phyloP scores from a whole-genome alignment of 1,140 invertebrate genomes.

The Aculops lycopersici region DNA sequence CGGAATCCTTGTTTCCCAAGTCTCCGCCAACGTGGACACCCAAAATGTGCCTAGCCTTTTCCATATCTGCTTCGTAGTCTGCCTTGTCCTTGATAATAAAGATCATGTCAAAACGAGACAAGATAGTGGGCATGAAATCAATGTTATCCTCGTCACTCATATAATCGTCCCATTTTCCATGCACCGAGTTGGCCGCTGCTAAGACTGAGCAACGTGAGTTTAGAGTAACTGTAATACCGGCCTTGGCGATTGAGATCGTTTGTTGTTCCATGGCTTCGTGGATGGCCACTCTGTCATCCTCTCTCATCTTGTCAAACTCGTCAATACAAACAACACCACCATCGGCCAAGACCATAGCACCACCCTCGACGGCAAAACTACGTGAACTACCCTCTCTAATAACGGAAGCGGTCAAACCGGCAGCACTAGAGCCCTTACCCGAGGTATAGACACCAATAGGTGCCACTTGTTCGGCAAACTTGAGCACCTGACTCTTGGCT shows the following conservation, averaged over 20 bases:
- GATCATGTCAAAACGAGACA: conserved; percentile 99
- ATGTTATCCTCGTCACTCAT: conserved; percentile 86
- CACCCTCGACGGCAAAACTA: conserved; percentile 96
- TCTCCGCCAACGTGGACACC: conserved; percentile 68
- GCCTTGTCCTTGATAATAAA: conserved; percentile 97
- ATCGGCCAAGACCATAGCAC: conserved; percentile 96
- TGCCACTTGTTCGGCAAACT: conserved; percentile 82
- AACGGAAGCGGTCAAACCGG: conserved; percentile 89
- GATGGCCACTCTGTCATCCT: conserved; percentile 93
- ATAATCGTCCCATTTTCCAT: conserved; percentile 89
- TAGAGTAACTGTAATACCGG: conserved; percentile 89
- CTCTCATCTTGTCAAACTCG: conserved; percentile 99
- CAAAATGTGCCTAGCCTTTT: conserved; percentile 81
- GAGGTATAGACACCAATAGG: conserved; percentile 92
- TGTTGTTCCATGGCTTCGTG: conserved; percentile 99
- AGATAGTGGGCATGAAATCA: conserved; percentile 97
- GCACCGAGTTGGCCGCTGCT: conserved; percentile 91
- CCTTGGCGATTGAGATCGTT: conserved; percentile 97
- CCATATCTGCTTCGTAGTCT: conserved; percentile 52
- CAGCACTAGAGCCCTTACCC: conserved; percentile 92
- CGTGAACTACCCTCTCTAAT: conserved; percentile 66
- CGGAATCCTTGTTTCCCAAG: conserved; percentile 24
- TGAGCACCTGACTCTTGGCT: conserved; percentile 85
- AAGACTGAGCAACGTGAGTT: conserved; percentile 92
- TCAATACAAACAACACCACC: conserved; percentile 98